A percentile compares a stretch with the other conserved stretches of the same genome.
Evolutionary conservation across 2,888 invertebrate species (phyloP).

Genomic region (Apotomis betuletana): DNA sequence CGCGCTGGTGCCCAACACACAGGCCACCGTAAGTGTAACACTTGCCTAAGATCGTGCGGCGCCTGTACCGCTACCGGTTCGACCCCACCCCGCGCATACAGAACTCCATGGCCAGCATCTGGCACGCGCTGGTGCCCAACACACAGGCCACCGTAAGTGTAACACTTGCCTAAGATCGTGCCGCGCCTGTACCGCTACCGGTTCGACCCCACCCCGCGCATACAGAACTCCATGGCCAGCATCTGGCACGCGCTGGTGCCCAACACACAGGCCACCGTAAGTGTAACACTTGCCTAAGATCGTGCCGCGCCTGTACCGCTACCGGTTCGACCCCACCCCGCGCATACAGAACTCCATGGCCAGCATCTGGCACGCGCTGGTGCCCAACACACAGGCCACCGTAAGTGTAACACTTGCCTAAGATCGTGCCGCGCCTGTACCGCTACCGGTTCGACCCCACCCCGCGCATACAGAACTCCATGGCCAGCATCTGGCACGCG

Average conservation of each 20-base stretch:
- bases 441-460: slow-evolving; percentile 96
- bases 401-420: slow-evolving; percentile 85
- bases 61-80: slow-evolving; percentile 93
- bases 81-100: slow-evolving; percentile 97
- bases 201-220: slow-evolving; percentile 96
- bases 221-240: slow-evolving; percentile 96
- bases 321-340: slow-evolving; percentile 96
- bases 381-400: slow-evolving; percentile 92
- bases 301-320: slow-evolving; percentile 93
- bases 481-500: slow-evolving; percentile 97
- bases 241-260: slow-evolving; percentile 96
- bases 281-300: slow-evolving; percentile 87
- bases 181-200: slow-evolving; percentile 94
- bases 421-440: slow-evolving; percentile 94
- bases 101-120: slow-evolving; percentile 96
- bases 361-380: slow-evolving; percentile 96
- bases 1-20: slow-evolving; percentile 92
- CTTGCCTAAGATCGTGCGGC: slow-evolving; percentile 95
- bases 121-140: slow-evolving; percentile 94
- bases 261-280: slow-evolving; percentile 92
- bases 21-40: slow-evolving; percentile 88
- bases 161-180: slow-evolving; percentile 90
- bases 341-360: slow-evolving; percentile 96
- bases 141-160: slow-evolving; percentile 90
- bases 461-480: slow-evolving; percentile 94